Conservation (phyloP, 2,113 vertebrate species). For the Phocoena phocoena region DNA sequence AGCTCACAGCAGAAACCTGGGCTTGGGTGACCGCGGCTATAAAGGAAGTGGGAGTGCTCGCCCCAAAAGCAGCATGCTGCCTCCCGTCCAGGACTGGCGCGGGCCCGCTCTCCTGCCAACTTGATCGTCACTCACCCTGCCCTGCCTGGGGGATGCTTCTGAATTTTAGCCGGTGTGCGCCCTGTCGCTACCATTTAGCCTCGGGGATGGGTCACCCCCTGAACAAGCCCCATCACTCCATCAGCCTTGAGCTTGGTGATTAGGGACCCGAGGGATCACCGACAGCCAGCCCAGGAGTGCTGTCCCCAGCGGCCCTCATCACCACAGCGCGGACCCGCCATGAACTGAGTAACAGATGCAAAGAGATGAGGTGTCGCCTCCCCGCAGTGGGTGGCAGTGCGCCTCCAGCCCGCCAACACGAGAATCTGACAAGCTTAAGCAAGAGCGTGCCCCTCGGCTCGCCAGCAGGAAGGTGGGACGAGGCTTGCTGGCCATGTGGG, state of each 20-base stretch:
- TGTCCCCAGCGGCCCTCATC: accelerated
- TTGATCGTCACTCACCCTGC: too few relatives aligned
- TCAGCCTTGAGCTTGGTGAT: background rate
- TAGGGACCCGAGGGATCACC: background rate
- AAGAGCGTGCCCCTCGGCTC: accelerated
- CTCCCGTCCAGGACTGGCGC: accelerated
- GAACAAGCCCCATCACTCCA: background rate
- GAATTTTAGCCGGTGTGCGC: background rate
- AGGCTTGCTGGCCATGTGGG: background rate
- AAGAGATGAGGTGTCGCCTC: background rate
- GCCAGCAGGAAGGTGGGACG: too few relatives aligned
- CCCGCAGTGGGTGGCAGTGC: background rate
- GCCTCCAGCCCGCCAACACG: background rate
- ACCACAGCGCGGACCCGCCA: background rate
- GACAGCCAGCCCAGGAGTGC: background rate
- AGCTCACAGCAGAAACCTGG: background rate
- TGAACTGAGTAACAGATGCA: background rate
- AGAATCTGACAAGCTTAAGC: accelerated
- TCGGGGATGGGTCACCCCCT: background rate
- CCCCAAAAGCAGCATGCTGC: accelerated
- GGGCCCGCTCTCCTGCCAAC: background rate
- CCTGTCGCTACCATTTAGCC: background rate
- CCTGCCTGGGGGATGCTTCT: background rate
- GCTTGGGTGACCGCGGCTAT: accelerated
- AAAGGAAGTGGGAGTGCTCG: accelerated